Base-by-base conservation (phyloP, 2,113 vertebrate genomes). In the Gorsachius goisagi region DNA sequence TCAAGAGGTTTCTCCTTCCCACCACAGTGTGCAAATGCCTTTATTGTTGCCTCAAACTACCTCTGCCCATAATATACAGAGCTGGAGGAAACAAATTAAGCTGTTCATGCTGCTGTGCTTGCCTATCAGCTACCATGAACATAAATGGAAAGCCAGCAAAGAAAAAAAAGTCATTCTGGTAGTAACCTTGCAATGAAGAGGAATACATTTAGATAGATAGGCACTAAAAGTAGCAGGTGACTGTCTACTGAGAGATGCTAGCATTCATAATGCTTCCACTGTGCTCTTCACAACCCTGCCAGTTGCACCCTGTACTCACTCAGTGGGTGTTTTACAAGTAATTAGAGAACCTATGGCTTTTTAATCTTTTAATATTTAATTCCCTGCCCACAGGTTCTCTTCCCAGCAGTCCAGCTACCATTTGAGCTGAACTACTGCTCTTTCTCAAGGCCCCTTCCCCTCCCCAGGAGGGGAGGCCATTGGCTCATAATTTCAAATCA, bases 281-380 rank as follows among this genome's bases (percentile, higher is more conserved):
- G 27, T 30, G 26, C 37, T 90, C 12, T 53, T 74, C 37, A 52
- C 15, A 78, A 7, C 6, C 26, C 53, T 45, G 20, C 6, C 47
- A 74, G 7, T 37, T 90, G 45, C 56, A 71, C 13, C 37, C 47
- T 50, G 7, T 45, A 76, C 39, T 60, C 56, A 35, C 71, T 39
- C 76, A 66, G 67, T 35, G 27, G 26, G 55, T 81, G 22, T 86
- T 94, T 68, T 58, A 32, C 37, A 37, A 59, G 19, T 59, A 90
- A 88, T 92, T 72, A 92, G 68, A 90, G 6, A 85, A 26, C 37
- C 41, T 58, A 56, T 28, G 3, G 6, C 39, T 87, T 72, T 79
- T 62, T 45, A 8, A 64, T 56, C 84, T 93, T 93, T 92, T 30
- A 89, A 91, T 89, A 94, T 75, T 94, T 84, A 64, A 90, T 86